Conservation (phyloP, 2,888 invertebrate genomes). For the Lasioglossum malachurum region DNA sequence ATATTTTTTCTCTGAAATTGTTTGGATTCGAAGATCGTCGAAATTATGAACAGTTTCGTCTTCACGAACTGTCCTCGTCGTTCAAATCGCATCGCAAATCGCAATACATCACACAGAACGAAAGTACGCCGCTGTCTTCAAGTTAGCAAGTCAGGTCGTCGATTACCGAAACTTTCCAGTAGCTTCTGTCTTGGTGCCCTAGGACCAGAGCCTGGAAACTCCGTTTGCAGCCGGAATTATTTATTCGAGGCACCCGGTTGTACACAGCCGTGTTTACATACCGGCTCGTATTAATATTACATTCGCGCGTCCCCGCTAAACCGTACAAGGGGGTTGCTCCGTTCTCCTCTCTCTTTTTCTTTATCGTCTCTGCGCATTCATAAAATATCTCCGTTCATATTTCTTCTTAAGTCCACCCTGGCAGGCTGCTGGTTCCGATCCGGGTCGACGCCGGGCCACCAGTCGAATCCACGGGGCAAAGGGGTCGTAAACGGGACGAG, state of each 20-base stretch:
- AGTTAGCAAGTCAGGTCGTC: constrained; percentile 11
- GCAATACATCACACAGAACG: neutral
- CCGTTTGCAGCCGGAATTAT: constrained; percentile 41
- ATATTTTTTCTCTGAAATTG: neutral
- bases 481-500: constrained; percentile 48
- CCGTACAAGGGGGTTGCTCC: neutral
- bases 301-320: constrained; percentile 30
- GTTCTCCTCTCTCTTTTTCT: constrained; percentile 3
- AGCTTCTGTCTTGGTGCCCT: neutral
- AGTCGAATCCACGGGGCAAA: constrained; percentile 38
- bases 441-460: constrained; percentile 29
- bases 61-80: no score
- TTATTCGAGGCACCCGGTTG: constrained; percentile 42
- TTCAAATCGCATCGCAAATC: neutral
- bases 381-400: constrained; percentile 57
- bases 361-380: constrained; percentile 35
- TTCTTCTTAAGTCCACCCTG: constrained; percentile 54
- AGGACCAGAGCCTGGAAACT: neutral
- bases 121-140: neutral
- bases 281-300: constrained; percentile 47
- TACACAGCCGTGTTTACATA: constrained; percentile 52
- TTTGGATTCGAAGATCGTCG: neutral
- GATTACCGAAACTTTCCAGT: constrained; percentile 14
- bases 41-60: neutral
- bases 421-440: constrained; percentile 41